These are phyloP conservation scores for Caenorhabditis sp. DNA, from an alignment of 2,888 invertebrate species.

Conservation along the genomic window DNA sequence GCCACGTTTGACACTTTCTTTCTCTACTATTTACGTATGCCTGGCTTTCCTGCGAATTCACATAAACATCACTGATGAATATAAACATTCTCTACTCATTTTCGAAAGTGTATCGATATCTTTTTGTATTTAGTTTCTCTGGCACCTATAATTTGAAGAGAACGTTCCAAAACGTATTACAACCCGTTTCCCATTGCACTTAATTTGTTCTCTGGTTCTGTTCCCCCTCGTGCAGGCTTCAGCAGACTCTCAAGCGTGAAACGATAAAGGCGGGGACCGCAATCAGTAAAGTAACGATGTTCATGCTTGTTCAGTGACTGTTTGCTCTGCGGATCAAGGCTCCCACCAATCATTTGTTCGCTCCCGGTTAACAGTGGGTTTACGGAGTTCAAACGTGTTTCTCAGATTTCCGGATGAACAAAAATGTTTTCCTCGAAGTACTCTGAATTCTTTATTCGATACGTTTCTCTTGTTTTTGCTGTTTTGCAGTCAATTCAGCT, in stretches of 20 bases:
- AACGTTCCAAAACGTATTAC: not conserved
- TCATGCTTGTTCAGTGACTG: conserved; percentile 47
- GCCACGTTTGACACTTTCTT: conserved; percentile 22
- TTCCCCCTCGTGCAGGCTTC: not conserved
- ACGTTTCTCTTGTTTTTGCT: not conserved
- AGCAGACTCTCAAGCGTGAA: conserved; percentile 13
- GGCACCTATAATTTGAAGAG: not conserved
- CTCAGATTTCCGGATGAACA: conserved; percentile 24
- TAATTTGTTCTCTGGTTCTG: not conserved
- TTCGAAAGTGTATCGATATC: too few species aligned
- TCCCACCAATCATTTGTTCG: conserved; percentile 34
- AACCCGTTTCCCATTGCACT: not conserved
- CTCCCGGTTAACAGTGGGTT: conserved; percentile 46
- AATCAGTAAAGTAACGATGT: conserved; percentile 39
- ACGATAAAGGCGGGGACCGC: not conserved
- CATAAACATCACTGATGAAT: too few species aligned
- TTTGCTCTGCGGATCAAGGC: conserved; percentile 39
- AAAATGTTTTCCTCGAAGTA: too few species aligned
- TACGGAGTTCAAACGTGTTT: conserved; percentile 42
- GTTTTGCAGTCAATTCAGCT: not conserved
- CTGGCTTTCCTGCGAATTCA: too few species aligned
- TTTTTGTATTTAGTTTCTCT: too few species aligned
- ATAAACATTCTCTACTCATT: too few species aligned
- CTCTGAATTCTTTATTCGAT: not conserved
- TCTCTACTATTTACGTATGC: too few species aligned